phyloP scores from a whole-genome alignment of 2,113 vertebrate genomes.

The Danionella cerebrum region DNA sequence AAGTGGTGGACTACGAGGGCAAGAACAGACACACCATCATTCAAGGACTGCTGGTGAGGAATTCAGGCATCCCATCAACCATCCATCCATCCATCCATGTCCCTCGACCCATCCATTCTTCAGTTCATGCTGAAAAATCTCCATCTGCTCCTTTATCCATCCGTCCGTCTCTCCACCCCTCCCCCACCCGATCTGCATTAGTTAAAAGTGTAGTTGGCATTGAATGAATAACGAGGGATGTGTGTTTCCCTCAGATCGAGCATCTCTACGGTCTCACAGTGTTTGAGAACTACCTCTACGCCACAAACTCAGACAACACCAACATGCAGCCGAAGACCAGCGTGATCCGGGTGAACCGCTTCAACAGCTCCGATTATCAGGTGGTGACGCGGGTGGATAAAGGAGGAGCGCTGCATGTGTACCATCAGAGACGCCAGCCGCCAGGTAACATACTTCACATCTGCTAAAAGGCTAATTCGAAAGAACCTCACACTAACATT shows the following conservation, averaged over 20 bases:
- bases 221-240: too few relatives aligned
- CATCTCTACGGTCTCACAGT: constrained; percentile 89
- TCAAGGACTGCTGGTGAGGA: constrained; percentile 89
- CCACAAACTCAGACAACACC: constrained; percentile 93
- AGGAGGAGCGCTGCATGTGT: constrained; percentile 90
- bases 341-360: constrained; percentile 90
- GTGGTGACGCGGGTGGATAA: constrained; percentile 96
- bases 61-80: neutral
- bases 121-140: neutral
- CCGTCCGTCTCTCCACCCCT: neutral
- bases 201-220: too few relatives aligned
- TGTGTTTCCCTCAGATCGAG: constrained; percentile 73
- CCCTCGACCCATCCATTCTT: neutral
- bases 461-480: too few relatives aligned
- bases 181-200: too few relatives aligned
- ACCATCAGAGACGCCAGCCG: constrained; percentile 92
- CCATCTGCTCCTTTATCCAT: neutral
- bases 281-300: constrained; percentile 95
- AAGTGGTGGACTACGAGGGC: constrained; percentile 95
- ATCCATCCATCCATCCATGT: neutral
- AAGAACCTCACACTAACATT: too few relatives aligned
- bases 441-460: constrained; percentile 62
- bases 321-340: constrained; percentile 96
- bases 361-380: constrained; percentile 94
- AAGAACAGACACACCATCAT: constrained; percentile 96